A percentile compares a stretch with the other conserved stretches of the same genome.
phyloP scores from a whole-genome alignment of 1,140 invertebrate genomes.

The Drosophila grimshawi region DNA sequence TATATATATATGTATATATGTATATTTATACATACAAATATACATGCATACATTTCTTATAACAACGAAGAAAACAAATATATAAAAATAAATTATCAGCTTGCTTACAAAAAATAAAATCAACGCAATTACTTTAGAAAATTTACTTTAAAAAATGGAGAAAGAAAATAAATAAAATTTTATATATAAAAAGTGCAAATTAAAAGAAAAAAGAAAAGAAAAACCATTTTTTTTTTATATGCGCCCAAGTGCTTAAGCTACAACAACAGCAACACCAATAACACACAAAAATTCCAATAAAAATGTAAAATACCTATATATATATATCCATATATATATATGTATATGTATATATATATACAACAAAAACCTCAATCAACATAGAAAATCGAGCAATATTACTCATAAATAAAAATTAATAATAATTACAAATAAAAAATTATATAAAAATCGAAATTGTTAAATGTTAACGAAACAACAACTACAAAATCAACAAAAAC shows the following conservation, averaged over 20 bases:
- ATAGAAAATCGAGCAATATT: slow-evolving; percentile 78
- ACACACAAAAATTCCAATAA: background rate
- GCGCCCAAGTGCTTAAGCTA: slow-evolving; percentile 74
- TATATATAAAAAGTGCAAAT: slow-evolving; percentile 67
- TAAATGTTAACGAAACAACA: slow-evolving; percentile 66
- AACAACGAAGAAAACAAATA: slow-evolving; percentile 45
- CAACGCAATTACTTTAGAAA: slow-evolving; percentile 77
- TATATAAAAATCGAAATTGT: slow-evolving; percentile 53
- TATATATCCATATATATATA: slow-evolving; percentile 33
- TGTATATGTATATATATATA: slow-evolving; percentile 50
- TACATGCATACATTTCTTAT: slow-evolving; percentile 60
- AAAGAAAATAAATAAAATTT: slow-evolving; percentile 20
- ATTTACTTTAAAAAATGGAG: slow-evolving; percentile 61
- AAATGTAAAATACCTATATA: slow-evolving; percentile 19
- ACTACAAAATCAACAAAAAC: slow-evolving; percentile 31
- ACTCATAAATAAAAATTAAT: slow-evolving; percentile 43
- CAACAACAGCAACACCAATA: slow-evolving; percentile 40
- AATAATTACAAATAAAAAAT: slow-evolving; percentile 37
- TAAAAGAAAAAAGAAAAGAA: slow-evolving; percentile 40
- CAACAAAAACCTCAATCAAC: slow-evolving; percentile 75
- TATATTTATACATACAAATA: slow-evolving; percentile 24
- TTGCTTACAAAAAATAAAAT: slow-evolving; percentile 51
- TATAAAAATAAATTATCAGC: slow-evolving; percentile 56
- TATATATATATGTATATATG: slow-evolving; percentile 18
- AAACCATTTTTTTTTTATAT: slow-evolving; percentile 64